Conservation (phyloP, 1,140 invertebrate species). For the Tetranychus urticae region DNA sequence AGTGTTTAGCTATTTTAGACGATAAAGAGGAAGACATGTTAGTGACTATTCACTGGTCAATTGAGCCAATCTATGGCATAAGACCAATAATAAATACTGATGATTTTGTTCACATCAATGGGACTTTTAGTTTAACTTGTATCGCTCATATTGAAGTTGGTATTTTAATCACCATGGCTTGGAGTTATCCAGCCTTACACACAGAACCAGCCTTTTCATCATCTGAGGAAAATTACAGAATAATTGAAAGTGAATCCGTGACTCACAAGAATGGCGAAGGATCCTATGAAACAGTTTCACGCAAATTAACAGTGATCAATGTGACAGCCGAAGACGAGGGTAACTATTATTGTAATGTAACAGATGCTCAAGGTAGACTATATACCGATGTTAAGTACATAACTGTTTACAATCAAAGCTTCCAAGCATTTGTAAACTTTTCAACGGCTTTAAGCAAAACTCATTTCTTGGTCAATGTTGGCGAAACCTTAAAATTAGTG, state of each 20-base stretch:
- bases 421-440: constrained; percentile 10
- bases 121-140: constrained; percentile 12
- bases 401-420: constrained; percentile 9
- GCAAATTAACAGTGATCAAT: constrained; percentile 10
- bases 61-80: background rate
- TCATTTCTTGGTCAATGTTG: constrained; percentile 2
- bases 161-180: constrained; percentile 11
- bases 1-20: constrained; percentile 5
- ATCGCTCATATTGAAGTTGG: constrained; percentile 12
- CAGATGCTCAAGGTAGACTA: constrained; percentile 11
- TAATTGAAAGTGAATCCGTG: background rate
- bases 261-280: constrained; percentile 2
- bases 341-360: constrained; percentile 10
- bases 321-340: constrained; percentile 10
- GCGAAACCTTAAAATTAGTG: constrained; percentile 9
- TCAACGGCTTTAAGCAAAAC: constrained; percentile 8
- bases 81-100: constrained; percentile 10
- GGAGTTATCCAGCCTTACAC: constrained; percentile 11
- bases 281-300: constrained; percentile 9
- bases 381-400: constrained; percentile 6
- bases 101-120: constrained; percentile 9
- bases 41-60: constrained; percentile 7
- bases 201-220: too few relatives aligned
- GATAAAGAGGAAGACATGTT: background rate
- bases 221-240: background rate